phyloP scores from a whole-genome alignment of 2,797 vertebrate species.

The Antrozous pallidus region DNA sequence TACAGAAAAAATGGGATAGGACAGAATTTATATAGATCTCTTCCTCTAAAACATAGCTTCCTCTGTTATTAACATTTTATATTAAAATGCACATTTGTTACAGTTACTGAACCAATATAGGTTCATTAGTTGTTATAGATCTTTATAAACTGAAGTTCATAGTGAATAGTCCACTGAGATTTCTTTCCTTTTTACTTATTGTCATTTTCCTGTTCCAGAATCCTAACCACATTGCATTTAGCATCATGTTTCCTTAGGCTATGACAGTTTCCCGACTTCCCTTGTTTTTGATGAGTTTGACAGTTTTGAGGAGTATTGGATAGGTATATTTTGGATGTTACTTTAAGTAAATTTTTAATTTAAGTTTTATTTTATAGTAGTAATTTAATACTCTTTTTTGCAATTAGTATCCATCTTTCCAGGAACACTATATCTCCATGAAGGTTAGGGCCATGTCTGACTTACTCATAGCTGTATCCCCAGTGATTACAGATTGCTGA shows the following conservation, averaged over 20 bases:
- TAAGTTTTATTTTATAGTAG: neutral
- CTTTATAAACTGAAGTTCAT: neutral
- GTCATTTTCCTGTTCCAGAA: neutral
- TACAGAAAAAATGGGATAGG: neutral
- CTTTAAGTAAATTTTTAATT: neutral
- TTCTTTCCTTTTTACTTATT: neutral
- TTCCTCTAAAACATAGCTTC: neutral
- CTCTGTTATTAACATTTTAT: neutral
- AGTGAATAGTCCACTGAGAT: neutral
- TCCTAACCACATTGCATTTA: neutral
- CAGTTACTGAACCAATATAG: neutral
- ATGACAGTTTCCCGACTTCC: neutral
- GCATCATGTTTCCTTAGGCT: neutral
- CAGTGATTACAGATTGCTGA: neutral
- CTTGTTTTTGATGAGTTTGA: neutral
- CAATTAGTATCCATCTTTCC: neutral
- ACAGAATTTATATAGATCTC: neutral
- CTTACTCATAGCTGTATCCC: neutral
- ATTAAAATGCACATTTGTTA: neutral
- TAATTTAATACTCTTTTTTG: slow-evolving; percentile 15
- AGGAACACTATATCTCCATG: neutral
- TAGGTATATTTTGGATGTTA: neutral
- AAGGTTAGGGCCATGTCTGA: neutral
- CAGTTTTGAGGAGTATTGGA: neutral
- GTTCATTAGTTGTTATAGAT: neutral